Base-by-base conservation (phyloP, 2,797 vertebrate genomes). In the Dermochelys coriacea region DNA sequence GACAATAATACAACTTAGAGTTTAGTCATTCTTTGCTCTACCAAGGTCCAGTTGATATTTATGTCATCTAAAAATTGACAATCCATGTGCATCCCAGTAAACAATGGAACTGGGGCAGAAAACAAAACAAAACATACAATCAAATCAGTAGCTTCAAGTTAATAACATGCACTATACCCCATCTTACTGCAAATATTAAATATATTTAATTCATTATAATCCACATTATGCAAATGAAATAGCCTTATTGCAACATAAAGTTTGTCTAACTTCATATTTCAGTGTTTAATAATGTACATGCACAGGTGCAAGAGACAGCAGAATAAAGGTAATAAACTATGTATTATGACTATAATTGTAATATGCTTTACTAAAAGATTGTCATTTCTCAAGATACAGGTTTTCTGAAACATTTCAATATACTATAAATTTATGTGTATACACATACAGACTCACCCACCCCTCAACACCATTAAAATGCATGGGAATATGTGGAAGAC, bases 341-440 rank as follows among this genome's bases (percentile, higher is more conserved):
- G 4, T 77, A 10, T 11, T 93, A 25, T 51, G 68, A 3, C 2
- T 71, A 77, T 83, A 93, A 83, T 2, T 1, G 0, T n/a, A 84
- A 2, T 23, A 49, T 79, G 82, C 25, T 77, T 5, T 51, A 50
- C 8, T 59, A 45, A 75, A 1, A 41, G 68, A 2, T 5, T 10
- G 8, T 61, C 84, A 68, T 25, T 23, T 86, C 27, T 5, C 34
- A 55, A 90, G 31, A 80, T 2, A 2, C 19, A 54, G 7, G 77
- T 50, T 27, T 81, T 57, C 50, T 23, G 61, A 10, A 34, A 3
- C 27, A 8, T 88, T 86, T 64, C 47, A 45, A 3, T 55, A 81
- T 78, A n/a, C 23, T 8, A 5, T 74, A 15, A 87, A 90, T 81
- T 25, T 61, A 21, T 0, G 0, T 16, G 7, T 5, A 16, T 50